A percentile compares a stretch with the other conserved stretches of the same genome.
phyloP scores from a whole-genome alignment of 2,797 vertebrate species.

The Chaenodraco wilsoni region DNA sequence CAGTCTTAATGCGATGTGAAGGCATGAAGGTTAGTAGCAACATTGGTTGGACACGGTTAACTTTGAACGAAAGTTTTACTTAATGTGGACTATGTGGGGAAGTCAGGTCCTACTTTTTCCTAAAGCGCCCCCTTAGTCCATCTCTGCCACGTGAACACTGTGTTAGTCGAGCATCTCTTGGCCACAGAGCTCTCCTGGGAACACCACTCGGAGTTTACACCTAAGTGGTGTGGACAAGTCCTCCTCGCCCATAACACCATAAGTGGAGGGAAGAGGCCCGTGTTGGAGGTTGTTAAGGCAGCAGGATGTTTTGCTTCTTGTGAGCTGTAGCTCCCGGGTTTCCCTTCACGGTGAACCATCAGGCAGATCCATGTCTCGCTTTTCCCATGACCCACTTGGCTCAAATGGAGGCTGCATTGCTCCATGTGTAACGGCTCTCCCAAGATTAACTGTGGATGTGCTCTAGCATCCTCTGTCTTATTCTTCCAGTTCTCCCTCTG shows the following conservation, averaged over 20 bases:
- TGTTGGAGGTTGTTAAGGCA: conserved; percentile 1
- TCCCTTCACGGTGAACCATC: conserved; percentile 23
- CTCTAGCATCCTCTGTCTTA: conserved; percentile 38
- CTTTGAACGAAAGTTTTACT: background rate
- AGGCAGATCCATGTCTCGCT: conserved; percentile 11
- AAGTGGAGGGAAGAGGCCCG: conserved; percentile 27
- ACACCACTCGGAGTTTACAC: conserved; percentile 39
- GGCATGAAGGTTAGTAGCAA: too few relatives aligned
- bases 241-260: conserved; percentile 15
- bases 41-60: too few relatives aligned
- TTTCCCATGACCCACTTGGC: conserved; percentile 60
- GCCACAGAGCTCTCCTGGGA: conserved; percentile 49
- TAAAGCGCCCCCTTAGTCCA: background rate
- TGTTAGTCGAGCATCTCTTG: conserved; percentile 43
- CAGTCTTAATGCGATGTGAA: background rate
- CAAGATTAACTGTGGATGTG: conserved; percentile 37
- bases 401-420: conserved; percentile 23
- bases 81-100: background rate
- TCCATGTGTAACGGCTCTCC: conserved; percentile 28
- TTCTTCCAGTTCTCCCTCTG: conserved; percentile 6
- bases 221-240: conserved; percentile 29
- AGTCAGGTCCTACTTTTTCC: conserved; percentile 16
- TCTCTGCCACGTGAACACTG: background rate
- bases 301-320: conserved; percentile 8
- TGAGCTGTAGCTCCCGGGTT: conserved; percentile 22